Conservation (phyloP, 2,888 invertebrate genomes). For the Aleiodes leptofemur region DNA sequence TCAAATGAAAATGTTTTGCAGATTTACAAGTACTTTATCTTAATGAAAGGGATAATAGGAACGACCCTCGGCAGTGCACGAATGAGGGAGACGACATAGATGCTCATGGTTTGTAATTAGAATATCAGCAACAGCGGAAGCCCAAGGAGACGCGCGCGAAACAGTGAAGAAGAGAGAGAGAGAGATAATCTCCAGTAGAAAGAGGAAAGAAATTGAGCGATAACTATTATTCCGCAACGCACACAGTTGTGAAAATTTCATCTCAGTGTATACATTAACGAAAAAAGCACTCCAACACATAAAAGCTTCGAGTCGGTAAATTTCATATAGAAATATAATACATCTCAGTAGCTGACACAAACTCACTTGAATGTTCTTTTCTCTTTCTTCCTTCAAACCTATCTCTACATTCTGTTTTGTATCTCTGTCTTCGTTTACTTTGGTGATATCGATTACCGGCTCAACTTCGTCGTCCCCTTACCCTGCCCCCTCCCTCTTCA, state of each 20-base stretch:
- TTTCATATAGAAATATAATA: slow-evolving; percentile 60
- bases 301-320: slow-evolving; percentile 22
- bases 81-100: slow-evolving; percentile 28
- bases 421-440: slow-evolving; percentile 69
- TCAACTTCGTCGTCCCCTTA: slow-evolving; percentile 65
- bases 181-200: not conserved
- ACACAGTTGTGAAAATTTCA: not conserved
- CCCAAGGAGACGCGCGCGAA: slow-evolving; percentile 22
- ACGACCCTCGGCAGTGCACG: no score
- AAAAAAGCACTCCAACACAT: not conserved
- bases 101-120: slow-evolving; percentile 58
- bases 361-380: slow-evolving; percentile 70
- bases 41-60: no score
- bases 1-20: no score
- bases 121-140: slow-evolving; percentile 62
- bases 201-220: no score
- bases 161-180: not conserved
- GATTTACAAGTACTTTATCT: no score
- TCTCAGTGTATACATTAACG: not conserved
- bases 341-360: slow-evolving; percentile 70
- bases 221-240: no score
- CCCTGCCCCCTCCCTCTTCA: slow-evolving; percentile 54
- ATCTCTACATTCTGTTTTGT: slow-evolving; percentile 38
- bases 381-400: slow-evolving; percentile 48
- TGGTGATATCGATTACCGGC: slow-evolving; percentile 74